phyloP scores from a whole-genome alignment of 2,888 invertebrate species.

The Aricia artaxerxes region DNA sequence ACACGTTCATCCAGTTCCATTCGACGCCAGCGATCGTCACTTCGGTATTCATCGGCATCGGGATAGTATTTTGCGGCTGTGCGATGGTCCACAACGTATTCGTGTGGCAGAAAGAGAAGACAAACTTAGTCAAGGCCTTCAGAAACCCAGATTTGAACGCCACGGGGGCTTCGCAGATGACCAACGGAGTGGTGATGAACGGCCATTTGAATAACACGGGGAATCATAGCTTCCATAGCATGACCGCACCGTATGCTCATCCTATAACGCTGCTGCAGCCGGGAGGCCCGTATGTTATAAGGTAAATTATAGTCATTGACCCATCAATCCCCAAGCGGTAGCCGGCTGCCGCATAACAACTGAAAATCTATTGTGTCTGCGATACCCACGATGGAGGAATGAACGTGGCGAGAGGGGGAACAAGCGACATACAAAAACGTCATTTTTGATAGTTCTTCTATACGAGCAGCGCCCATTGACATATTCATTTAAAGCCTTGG shows the following conservation, averaged over 20 bases:
- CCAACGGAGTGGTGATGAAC: slow-evolving; percentile 67
- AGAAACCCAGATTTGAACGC: slow-evolving; percentile 60
- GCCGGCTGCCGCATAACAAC: no score
- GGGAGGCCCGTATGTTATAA: slow-evolving; percentile 80
- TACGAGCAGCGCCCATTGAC: no score
- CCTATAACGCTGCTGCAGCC: slow-evolving; percentile 74
- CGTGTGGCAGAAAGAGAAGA: slow-evolving; percentile 95
- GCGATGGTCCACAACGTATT: slow-evolving; percentile 97
- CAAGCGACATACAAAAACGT: no score
- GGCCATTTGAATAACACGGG: slow-evolving; percentile 69
- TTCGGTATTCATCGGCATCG: slow-evolving; percentile 92
- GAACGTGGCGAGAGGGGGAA: no score
- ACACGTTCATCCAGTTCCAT: slow-evolving; percentile 95
- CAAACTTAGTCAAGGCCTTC: slow-evolving; percentile 87
- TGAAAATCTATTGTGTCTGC: no score
- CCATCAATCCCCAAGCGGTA: no score
- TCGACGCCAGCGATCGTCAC: slow-evolving; percentile 95
- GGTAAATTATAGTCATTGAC: slow-evolving; percentile 49
- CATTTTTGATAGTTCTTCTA: no score
- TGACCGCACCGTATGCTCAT: slow-evolving; percentile 67
- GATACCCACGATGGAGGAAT: no score
- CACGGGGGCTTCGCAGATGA: slow-evolving; percentile 49
- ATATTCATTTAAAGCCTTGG: no score
- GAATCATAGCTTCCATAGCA: slow-evolving; percentile 69
- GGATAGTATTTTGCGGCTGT: slow-evolving; percentile 94